Conservation (phyloP, 2,113 vertebrate genomes). For the Cryptomyrus ogoouensis region DNA sequence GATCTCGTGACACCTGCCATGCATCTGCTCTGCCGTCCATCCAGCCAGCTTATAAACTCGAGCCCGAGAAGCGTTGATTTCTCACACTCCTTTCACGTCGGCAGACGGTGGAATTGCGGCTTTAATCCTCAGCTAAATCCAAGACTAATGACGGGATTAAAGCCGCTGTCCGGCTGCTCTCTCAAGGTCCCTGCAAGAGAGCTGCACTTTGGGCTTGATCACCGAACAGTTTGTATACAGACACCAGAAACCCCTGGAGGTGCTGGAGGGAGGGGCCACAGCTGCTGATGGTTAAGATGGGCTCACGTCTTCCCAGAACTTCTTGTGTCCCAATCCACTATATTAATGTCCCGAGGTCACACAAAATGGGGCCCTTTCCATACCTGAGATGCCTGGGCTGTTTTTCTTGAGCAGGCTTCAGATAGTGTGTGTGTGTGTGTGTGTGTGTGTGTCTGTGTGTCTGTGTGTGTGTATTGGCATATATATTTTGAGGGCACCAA, state of each 20-base stretch:
- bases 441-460: background rate
- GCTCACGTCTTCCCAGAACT: background rate
- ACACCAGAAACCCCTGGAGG: background rate
- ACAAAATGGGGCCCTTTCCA: background rate
- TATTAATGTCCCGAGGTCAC: background rate
- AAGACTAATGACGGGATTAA: constrained; percentile 6
- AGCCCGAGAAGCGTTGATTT: background rate
- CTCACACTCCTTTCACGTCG: background rate
- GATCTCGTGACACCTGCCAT: background rate
- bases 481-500: no score
- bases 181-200: constrained; percentile 10
- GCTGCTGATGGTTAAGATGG: background rate
- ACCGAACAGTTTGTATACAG: background rate
- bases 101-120: background rate
- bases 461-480: background rate
- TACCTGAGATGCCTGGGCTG: background rate
- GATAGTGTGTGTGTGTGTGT: background rate
- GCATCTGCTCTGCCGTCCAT: background rate
- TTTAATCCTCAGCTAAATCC: background rate
- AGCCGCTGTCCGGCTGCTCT: constrained; percentile 30
- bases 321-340: background rate
- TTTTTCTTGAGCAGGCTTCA: background rate
- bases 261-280: background rate
- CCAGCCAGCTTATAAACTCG: background rate
- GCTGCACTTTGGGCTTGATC: background rate